Evolutionary conservation across 2,113 vertebrate genomes (phyloP).

Genomic region (Eupsittula cactorum): DNA sequence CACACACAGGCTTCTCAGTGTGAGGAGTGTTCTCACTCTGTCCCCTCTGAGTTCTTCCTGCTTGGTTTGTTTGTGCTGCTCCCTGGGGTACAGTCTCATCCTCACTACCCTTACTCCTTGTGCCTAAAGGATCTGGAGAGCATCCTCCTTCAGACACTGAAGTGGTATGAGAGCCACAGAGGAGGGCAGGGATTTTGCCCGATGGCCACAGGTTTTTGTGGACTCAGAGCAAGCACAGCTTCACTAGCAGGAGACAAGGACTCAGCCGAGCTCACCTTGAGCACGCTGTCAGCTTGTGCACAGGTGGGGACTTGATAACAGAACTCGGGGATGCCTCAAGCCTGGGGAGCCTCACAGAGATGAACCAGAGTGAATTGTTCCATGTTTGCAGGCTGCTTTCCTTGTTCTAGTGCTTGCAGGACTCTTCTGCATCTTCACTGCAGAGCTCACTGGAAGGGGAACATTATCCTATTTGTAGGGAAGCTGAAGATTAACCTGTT

Average conservation of each 20-base stretch:
- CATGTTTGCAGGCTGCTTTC: background rate
- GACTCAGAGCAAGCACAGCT: background rate
- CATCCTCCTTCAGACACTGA: background rate
- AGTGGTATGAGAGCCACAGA: background rate
- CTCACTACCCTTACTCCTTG: background rate
- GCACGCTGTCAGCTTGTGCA: background rate
- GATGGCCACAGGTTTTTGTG: background rate
- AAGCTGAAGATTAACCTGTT: background rate
- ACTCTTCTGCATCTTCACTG: background rate
- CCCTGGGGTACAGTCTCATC: background rate
- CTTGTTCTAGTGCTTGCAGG: background rate
- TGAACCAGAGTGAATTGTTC: background rate
- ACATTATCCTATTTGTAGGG: accelerated
- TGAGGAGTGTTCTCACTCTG: background rate
- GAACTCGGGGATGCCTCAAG: background rate
- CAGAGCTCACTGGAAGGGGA: background rate
- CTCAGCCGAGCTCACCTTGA: background rate
- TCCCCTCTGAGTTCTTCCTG: background rate
- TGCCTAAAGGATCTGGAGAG: background rate
- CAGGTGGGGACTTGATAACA: accelerated
- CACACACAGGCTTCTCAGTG: background rate
- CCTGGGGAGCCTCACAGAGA: background rate
- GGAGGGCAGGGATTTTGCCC: background rate
- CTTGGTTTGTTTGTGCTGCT: background rate
- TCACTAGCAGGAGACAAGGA: background rate